Base-by-base conservation (phyloP, 2,888 invertebrate genomes). In the Calameuta filiformis region DNA sequence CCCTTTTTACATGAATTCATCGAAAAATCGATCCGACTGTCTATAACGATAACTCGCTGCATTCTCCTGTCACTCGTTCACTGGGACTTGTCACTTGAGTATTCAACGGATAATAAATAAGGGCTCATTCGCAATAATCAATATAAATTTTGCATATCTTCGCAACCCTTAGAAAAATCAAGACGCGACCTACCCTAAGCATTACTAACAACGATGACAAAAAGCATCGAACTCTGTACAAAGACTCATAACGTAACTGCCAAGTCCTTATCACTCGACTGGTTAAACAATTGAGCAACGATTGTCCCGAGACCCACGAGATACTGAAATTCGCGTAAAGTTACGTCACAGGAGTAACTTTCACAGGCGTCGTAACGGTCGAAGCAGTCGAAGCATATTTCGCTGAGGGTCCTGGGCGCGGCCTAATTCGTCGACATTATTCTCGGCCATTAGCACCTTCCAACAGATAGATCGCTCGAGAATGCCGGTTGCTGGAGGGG, bases 361-460 rank as follows among this genome's bases (percentile, higher is more conserved):
- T 56, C 23, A 56, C 6, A 9, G 9, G 56, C 56, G 23, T 23
- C 56, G 56, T 23, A 56, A 23, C 56, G 1, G 23, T 56, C 9
- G 56, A 23, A 56, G 40, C 40, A 56, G 56, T 56, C 23, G 56
- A 56, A 56, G 23, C 56, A 56, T 56, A 56, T 56, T 56, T 56
- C 56, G 56, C 56, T 56, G 23, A 56, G 56, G 56, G 56, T 56
- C 23, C 56, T 56, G 56, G 40, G 23, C 56, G 56, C 56, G 56
- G 9, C 56, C 56, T 56, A 56, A 56, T 56, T 56, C 56, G 56
- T 56, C 2, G 23, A 56, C 56, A 56, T 71, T 33, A 71, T 71
- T 71, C 71, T 11, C 71, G 23, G 31, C 71, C 71, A 71, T 71
- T 71, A 71, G 71, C 71, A 33, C 34, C 71, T 34, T 71, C 30